Conservation (phyloP, 2,888 invertebrate genomes). For the Anthophora plumipes region DNA sequence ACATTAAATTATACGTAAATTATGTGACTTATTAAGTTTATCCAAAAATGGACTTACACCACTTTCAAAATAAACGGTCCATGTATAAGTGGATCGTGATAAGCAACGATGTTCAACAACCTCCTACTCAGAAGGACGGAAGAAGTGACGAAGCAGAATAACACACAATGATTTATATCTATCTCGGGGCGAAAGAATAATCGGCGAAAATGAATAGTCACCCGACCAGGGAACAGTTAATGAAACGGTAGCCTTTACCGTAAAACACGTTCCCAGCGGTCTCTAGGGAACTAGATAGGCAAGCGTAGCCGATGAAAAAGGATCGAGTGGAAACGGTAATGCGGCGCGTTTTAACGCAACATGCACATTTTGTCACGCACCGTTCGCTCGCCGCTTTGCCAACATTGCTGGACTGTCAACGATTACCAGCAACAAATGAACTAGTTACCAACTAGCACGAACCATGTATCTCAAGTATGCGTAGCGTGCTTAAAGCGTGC, state of each 20-base stretch:
- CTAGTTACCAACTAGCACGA: conserved; percentile 33
- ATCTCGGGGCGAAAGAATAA: conserved; percentile 4
- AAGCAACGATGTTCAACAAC: too few relatives aligned
- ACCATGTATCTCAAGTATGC: conserved; percentile 16
- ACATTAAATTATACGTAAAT: too few relatives aligned
- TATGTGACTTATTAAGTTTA: too few relatives aligned
- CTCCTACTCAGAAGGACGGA: too few relatives aligned
- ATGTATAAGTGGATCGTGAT: too few relatives aligned
- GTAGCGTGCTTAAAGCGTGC: not conserved
- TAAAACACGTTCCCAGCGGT: conserved; percentile 33
- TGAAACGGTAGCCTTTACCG: conserved; percentile 39
- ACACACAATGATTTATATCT: conserved; percentile 5
- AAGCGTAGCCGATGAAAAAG: conserved; percentile 10
- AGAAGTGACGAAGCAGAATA: not conserved
- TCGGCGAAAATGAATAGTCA: conserved; percentile 37
- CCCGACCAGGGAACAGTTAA: conserved; percentile 39
- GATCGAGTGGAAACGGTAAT: conserved; percentile 25
- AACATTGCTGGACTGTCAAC: conserved; percentile 34
- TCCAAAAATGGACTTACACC: too few relatives aligned
- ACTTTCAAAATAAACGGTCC: too few relatives aligned
- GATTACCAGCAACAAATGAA: conserved; percentile 41
- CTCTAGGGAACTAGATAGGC: conserved; percentile 39
- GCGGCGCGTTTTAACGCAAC: conserved; percentile 13
- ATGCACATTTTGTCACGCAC: conserved; percentile 51
- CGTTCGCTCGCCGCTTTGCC: conserved; percentile 28